Base-by-base conservation (phyloP, 64 coral and sea anemone species). In the Porites lutea region DNA sequence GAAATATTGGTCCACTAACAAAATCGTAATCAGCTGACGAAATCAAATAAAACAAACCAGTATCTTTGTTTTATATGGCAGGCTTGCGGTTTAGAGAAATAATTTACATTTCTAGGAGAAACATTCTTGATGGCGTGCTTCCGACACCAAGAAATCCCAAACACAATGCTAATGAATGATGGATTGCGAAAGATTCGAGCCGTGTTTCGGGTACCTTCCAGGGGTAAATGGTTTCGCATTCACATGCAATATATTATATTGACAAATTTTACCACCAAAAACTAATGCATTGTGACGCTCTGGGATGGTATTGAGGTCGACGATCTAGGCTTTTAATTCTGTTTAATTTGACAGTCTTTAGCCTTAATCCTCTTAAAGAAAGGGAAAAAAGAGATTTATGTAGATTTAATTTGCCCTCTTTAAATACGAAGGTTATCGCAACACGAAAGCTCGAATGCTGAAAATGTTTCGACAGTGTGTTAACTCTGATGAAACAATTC, bases 11-110 rank as follows among this genome's bases (percentile, higher is more conserved):
- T 84, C 44, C 8, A 48, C 46, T 46, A 20, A 51, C 19, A 52
- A 9, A 46, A 84, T 68, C 47, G 9, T 63, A 84, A 69, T 84
- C 81, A 50, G 23, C 62, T 52, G 61, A 84, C 59, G 46, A 48
- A 52, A 65, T 46, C 64, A 84, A 84, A 68, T 65, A 52, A 68
- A 84, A 84, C 81, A 84, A 84, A 68, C 81, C 81, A 13, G 61
- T 84, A 84, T 84, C 81, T 78, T 13, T 47, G 21, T 48, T 47
- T 84, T 68, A 51, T 51, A 23, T 37, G 64, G 61, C 65, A 84
- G 65, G 3, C 18, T 84, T 52, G 81, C 81, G 61, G 61, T 84
- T 64, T 19, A 3, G 46, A n/a, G 57, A 68, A 68, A 52, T 52
- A 52, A 84, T 84, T 84, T 52, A 52, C 61, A 84, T 84, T 68